Conservation (phyloP, 2,113 vertebrate species). For the Aleadryas rufinucha region DNA sequence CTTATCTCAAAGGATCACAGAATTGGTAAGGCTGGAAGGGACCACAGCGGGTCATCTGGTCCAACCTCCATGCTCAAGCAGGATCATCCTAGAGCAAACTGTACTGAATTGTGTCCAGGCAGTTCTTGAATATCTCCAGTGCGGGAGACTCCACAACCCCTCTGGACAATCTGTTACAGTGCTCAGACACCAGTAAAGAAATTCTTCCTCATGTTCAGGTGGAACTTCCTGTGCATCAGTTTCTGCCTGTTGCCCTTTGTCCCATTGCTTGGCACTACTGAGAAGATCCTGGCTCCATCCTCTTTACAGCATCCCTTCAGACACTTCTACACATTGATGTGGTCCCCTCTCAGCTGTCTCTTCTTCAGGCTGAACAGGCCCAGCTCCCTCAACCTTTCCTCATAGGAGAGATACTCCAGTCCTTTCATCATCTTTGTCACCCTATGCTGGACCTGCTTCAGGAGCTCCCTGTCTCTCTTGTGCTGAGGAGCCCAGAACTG, state of each 20-base stretch:
- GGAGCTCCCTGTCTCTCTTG: background rate
- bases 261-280: fast-evolving
- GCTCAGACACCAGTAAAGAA: background rate
- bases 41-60: background rate
- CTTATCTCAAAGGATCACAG: background rate
- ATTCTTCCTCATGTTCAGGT: background rate
- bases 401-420: too few relatives aligned
- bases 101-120: background rate
- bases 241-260: background rate
- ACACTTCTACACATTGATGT: background rate
- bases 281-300: background rate
- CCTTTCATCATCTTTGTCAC: fast-evolving
- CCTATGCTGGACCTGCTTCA: background rate
- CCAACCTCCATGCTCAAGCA: background rate
- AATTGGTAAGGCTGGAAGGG: background rate
- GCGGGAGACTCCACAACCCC: background rate
- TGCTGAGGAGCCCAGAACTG: background rate
- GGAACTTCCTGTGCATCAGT: background rate
- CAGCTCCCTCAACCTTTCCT: background rate
- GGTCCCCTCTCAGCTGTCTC: background rate
- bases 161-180: background rate
- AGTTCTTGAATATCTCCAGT: background rate
- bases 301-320: background rate
- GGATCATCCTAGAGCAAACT: background rate
- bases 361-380: too few relatives aligned